phyloP scores from a whole-genome alignment of 2,113 vertebrate genomes.

The Pelusios castaneus region DNA sequence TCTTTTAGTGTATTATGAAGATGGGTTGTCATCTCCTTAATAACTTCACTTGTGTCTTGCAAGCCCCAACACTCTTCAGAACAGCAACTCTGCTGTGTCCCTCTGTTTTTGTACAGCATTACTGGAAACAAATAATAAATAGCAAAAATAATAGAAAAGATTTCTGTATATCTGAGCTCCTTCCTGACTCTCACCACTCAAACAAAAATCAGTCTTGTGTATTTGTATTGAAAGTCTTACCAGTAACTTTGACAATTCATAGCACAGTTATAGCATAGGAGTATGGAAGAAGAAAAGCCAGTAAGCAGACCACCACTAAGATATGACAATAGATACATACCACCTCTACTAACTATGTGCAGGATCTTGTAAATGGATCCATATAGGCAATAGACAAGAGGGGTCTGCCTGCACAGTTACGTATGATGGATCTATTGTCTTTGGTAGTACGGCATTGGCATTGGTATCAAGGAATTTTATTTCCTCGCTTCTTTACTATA shows the following conservation, averaged over 20 bases:
- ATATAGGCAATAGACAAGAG: not conserved
- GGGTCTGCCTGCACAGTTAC: not conserved
- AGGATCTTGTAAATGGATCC: not conserved
- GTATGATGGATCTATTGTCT: not conserved
- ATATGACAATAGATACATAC: not conserved
- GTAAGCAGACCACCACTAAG: not conserved
- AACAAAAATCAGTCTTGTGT: not conserved
- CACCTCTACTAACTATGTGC: not conserved
- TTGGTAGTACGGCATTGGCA: not conserved
- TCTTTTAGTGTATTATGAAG: not conserved
- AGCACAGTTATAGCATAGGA: not conserved
- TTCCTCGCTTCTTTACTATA: not conserved
- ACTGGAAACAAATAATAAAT: not conserved
- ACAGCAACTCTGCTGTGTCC: rapidly evolving
- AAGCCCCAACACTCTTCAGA: not conserved
- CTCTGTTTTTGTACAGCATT: not conserved
- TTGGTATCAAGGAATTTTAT: not conserved
- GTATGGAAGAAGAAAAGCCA: not conserved
- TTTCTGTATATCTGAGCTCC: not conserved
- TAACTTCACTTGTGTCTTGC: not conserved
- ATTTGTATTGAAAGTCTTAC: not conserved
- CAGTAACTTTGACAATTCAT: not conserved
- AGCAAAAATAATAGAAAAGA: not conserved
- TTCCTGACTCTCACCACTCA: not conserved
- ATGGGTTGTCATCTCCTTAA: not conserved